Evolutionary conservation across 2,888 invertebrate genomes (phyloP).

Genomic region (Mayetiola destructor): DNA sequence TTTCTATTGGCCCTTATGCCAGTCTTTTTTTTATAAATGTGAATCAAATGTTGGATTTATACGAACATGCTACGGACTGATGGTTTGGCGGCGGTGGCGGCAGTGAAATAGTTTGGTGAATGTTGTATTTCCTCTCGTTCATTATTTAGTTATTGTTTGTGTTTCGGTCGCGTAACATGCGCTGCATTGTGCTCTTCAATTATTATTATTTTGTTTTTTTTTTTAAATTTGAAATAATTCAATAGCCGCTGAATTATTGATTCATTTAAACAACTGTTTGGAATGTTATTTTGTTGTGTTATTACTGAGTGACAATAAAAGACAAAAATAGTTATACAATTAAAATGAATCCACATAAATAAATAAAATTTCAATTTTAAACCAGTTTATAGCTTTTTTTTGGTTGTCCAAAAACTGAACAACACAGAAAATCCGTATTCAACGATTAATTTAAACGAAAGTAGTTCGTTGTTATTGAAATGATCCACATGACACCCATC

Average conservation of each 20-base stretch:
- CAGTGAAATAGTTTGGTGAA: conserved; percentile 11
- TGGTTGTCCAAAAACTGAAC: no score
- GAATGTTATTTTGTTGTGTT: neutral
- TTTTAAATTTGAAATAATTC: neutral
- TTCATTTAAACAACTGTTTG: neutral
- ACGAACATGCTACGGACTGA: neutral
- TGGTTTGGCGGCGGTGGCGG: neutral
- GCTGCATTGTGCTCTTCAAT: conserved; percentile 1
- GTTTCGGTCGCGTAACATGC: neutral
- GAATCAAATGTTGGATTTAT: neutral
- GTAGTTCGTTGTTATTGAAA: no score
- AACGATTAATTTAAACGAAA: no score
- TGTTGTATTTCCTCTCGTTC: neutral
- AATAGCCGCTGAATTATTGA: neutral
- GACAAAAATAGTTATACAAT: no score
- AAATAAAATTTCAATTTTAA: no score
- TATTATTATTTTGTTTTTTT: neutral
- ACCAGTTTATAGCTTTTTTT: no score
- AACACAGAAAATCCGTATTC: no score
- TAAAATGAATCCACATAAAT: neutral
- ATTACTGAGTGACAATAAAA: no score
- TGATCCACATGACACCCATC: no score
- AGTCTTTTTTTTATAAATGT: conserved; percentile 1
- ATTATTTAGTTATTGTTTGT: conserved; percentile 4
- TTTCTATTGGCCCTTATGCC: no score